phyloP scores from a whole-genome alignment of 2,113 vertebrate genomes.

The Gopherus evgoodei region DNA sequence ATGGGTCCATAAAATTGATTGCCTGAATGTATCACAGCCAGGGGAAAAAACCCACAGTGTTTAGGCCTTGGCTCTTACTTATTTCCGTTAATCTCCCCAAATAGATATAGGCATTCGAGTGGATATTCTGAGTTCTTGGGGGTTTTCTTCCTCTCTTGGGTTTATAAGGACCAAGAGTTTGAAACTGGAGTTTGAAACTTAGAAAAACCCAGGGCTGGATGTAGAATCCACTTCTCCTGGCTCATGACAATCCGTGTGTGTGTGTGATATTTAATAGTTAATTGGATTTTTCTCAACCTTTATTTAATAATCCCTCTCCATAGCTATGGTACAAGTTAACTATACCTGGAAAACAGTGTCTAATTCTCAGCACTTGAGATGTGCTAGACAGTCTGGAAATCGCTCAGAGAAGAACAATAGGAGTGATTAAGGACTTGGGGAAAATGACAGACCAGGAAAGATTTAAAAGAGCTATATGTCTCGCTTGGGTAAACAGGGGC shows the following conservation, averaged over 20 bases:
- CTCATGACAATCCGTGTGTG: not conserved
- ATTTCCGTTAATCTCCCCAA: not conserved
- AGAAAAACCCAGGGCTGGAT: not conserved
- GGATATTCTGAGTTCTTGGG: not conserved
- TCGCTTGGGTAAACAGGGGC: not conserved
- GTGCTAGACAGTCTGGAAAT: not conserved
- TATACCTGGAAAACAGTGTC: not conserved
- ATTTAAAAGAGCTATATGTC: not conserved
- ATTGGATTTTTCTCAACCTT: not conserved
- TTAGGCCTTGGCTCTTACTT: not conserved
- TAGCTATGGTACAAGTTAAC: not conserved
- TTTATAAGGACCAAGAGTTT: not conserved
- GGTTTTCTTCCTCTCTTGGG: not conserved
- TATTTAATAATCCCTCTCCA: not conserved
- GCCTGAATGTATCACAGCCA: not conserved
- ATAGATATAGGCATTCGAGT: conserved; percentile 5
- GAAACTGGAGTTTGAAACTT: not conserved
- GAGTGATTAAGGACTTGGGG: not conserved
- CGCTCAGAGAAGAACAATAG: not conserved
- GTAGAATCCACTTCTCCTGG: not conserved
- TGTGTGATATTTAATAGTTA: not conserved
- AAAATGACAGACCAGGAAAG: not conserved
- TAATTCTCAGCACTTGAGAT: not conserved
- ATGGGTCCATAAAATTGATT: not conserved
- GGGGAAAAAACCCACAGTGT: not conserved